A percentile compares a stretch with the other conserved stretches of the same genome.
Evolutionary conservation across 2,888 invertebrate genomes (phyloP).

Genomic region (Drosophila atripex): DNA sequence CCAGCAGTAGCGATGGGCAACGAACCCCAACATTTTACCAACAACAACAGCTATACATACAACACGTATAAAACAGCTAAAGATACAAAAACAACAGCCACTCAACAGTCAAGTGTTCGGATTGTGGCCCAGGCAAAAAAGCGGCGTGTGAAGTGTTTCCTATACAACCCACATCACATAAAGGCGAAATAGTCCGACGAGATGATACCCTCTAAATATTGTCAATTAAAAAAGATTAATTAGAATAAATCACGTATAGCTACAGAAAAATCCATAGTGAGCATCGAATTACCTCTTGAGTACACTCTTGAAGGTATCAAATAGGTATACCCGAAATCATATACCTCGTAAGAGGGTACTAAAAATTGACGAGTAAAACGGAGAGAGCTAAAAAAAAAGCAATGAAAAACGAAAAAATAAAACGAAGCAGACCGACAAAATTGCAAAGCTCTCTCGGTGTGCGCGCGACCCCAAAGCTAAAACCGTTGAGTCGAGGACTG

Average conservation of each 20-base stretch:
- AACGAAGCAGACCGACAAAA: slow-evolving; percentile 62
- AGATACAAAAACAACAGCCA: slow-evolving; percentile 53
- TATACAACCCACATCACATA: slow-evolving; percentile 43
- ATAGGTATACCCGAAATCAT: not conserved
- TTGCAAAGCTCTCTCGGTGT: slow-evolving; percentile 74
- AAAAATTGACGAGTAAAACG: slow-evolving; percentile 21
- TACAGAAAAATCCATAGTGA: too few species aligned
- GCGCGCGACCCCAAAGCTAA: slow-evolving; percentile 46
- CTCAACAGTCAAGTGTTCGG: slow-evolving; percentile 76
- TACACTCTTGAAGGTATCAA: not conserved
- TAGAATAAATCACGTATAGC: not conserved
- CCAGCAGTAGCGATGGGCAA: slow-evolving; percentile 50
- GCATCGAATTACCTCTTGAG: too few species aligned
- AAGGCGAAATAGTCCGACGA: not conserved
- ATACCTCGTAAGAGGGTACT: slow-evolving; percentile 5
- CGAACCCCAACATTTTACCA: slow-evolving; percentile 69
- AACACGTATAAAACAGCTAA: slow-evolving; percentile 23
- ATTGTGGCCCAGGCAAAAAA: slow-evolving; percentile 70
- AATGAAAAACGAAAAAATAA: slow-evolving; percentile 44
- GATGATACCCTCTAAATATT: slow-evolving; percentile 16
- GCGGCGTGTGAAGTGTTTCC: slow-evolving; percentile 77
- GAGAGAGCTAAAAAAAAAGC: slow-evolving; percentile 37
- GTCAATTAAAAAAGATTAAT: not conserved
- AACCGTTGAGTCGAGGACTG: slow-evolving; percentile 21
- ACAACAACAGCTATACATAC: slow-evolving; percentile 37